phyloP scores from a whole-genome alignment of 1,140 invertebrate genomes.

The Musca domestica region DNA sequence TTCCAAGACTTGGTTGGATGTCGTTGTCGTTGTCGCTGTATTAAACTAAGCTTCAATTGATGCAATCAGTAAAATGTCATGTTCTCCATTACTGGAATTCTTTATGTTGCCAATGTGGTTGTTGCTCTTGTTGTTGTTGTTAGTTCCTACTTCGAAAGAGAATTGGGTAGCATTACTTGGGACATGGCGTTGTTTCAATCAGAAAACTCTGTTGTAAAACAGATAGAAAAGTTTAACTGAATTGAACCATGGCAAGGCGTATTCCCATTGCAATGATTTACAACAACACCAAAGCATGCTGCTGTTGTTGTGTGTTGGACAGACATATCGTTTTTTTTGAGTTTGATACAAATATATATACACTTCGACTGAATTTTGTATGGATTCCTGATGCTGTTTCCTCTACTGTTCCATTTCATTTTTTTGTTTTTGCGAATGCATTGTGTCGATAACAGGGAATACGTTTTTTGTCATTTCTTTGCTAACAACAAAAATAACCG shows the following conservation, averaged over 20 bases:
- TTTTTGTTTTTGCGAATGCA: too few relatives aligned
- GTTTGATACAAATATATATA: background rate
- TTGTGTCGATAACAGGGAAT: too few relatives aligned
- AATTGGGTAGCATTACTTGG: conserved; percentile 10
- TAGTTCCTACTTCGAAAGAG: too few relatives aligned
- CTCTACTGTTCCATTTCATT: background rate
- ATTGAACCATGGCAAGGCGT: background rate
- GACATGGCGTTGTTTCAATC: conserved; percentile 16
- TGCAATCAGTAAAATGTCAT: conserved; percentile 21
- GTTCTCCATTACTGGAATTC: background rate
- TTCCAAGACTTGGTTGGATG: background rate
- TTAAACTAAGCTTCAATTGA: conserved; percentile 18
- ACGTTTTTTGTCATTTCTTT: too few relatives aligned
- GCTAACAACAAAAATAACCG: too few relatives aligned
- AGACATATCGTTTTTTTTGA: too few relatives aligned
- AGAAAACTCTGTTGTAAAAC: background rate
- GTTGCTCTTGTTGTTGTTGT: background rate
- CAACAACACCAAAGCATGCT: background rate
- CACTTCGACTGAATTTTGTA: conserved; percentile 2
- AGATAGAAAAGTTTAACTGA: background rate
- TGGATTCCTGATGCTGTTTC: conserved; percentile 8
- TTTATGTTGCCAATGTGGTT: background rate
- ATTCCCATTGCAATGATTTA: conserved; percentile 19
- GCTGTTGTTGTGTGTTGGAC: too few relatives aligned
- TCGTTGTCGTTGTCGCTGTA: conserved; percentile 8